Conservation (phyloP, 1,140 invertebrate species). For the Octopus bimaculoides region DNA sequence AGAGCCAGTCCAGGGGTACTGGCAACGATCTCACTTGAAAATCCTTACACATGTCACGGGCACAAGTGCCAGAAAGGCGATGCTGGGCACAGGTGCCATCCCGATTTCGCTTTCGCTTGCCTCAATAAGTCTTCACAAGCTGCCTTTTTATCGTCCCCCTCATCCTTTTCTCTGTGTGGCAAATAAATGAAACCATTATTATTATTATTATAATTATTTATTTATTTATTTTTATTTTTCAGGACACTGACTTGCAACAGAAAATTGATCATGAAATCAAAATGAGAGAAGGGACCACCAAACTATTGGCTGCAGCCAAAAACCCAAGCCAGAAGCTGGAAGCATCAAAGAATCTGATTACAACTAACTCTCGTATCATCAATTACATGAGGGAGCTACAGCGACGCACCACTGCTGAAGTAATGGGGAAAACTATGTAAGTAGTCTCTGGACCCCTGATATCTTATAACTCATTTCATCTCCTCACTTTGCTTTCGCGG, state of each 20-base stretch:
- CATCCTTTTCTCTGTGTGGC: too few species aligned
- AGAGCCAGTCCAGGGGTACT: too few species aligned
- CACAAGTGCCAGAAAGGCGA: too few species aligned
- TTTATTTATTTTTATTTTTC: conserved; percentile 22
- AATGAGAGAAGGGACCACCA: conserved; percentile 71
- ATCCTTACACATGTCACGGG: too few species aligned
- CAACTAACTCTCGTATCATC: conserved; percentile 69
- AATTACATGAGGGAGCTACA: conserved; percentile 71
- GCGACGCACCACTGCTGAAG: conserved; percentile 60
- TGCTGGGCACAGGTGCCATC: too few species aligned
- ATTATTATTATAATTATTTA: not conserved
- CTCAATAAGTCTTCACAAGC: too few species aligned
- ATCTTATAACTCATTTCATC: too few species aligned
- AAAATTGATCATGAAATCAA: conserved; percentile 74
- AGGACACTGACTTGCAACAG: conserved; percentile 66
- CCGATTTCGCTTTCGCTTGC: too few species aligned
- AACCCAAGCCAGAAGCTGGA: conserved; percentile 69
- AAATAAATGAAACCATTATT: too few species aligned
- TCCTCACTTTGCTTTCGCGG: too few species aligned
- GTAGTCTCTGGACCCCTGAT: conserved; percentile 5
- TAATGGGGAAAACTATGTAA: conserved; percentile 46
- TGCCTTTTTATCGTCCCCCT: too few species aligned
- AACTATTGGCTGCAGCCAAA: conserved; percentile 67
- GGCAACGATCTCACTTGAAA: too few species aligned
- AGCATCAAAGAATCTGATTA: conserved; percentile 69